These are phyloP conservation scores for Lindbergichthys nudifrons DNA, from an alignment of 2,797 vertebrate genomes.

Conservation along the genomic window DNA sequence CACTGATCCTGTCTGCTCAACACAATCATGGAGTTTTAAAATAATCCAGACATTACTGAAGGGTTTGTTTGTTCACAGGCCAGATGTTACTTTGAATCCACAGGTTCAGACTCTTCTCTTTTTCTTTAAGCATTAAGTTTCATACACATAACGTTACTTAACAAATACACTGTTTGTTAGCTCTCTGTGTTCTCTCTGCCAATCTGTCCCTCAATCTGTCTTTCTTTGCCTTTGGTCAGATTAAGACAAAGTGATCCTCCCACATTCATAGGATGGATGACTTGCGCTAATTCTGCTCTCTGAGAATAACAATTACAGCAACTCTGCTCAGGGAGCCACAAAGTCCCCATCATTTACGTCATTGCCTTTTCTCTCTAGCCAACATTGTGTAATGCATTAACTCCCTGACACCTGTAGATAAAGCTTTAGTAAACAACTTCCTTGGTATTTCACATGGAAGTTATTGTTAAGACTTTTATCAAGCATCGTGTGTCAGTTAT, in stretches of 20 bases:
- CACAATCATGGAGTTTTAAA: background rate
- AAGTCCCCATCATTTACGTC: conserved; percentile 31
- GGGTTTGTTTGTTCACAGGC: background rate
- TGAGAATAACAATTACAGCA: conserved; percentile 57
- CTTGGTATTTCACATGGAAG: background rate
- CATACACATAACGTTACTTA: background rate
- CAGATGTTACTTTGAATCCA: background rate
- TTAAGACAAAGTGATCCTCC: conserved; percentile 43
- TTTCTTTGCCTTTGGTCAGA: conserved; percentile 26
- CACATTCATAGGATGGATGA: conserved; percentile 54
- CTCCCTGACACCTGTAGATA: conserved; percentile 27
- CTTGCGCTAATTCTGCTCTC: conserved; percentile 55
- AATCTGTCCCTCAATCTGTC: conserved; percentile 1
- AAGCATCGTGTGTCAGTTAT: conserved; percentile 31
- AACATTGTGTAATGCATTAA: background rate
- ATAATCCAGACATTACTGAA: background rate
- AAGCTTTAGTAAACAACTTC: conserved; percentile 1
- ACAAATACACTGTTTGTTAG: background rate
- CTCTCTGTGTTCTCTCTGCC: conserved; percentile 1
- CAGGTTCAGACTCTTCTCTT: background rate
- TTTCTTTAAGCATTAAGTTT: conserved; percentile 11
- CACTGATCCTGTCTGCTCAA: conserved; percentile 25
- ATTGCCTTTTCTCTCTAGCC: conserved; percentile 1
- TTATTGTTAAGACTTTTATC: conserved; percentile 52
- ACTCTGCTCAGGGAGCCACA: conserved; percentile 34